These are phyloP conservation scores for Thryonomys swinderianus DNA, from an alignment of 2,113 vertebrate genomes.

Conservation along the genomic window DNA sequence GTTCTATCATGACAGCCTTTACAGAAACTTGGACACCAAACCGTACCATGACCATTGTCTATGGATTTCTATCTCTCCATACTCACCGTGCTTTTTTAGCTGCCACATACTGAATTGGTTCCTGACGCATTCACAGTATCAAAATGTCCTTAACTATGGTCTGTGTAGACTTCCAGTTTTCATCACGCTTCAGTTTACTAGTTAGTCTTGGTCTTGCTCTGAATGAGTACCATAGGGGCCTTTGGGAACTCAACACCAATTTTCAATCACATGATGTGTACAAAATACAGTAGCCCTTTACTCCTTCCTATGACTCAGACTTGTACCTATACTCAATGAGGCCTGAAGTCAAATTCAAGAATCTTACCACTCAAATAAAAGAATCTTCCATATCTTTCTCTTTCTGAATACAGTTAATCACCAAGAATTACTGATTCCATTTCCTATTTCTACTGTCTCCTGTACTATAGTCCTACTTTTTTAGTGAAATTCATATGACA, in stretches of 20 bases:
- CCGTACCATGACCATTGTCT: background rate
- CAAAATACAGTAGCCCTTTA: background rate
- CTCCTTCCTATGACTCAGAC: conserved; percentile 1
- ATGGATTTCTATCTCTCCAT: background rate
- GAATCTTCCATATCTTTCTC: background rate
- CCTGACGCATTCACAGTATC: background rate
- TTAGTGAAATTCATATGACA: background rate
- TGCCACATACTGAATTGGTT: background rate
- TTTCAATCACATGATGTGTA: background rate
- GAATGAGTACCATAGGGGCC: background rate
- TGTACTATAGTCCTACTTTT: background rate
- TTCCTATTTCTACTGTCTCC: background rate
- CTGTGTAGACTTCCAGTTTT: background rate
- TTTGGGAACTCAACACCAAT: background rate
- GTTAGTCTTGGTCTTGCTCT: background rate
- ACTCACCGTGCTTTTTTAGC: background rate
- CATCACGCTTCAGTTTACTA: background rate
- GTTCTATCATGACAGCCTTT: background rate
- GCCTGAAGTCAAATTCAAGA: background rate
- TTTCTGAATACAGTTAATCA: conserved; percentile 20
- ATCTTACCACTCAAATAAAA: conserved; percentile 26
- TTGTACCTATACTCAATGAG: background rate
- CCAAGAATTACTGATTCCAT: background rate
- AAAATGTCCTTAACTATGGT: background rate
- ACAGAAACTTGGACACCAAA: background rate